phyloP scores from a whole-genome alignment of 64 coral and sea anemone genomes.

The Exaiptasia diaphana region DNA sequence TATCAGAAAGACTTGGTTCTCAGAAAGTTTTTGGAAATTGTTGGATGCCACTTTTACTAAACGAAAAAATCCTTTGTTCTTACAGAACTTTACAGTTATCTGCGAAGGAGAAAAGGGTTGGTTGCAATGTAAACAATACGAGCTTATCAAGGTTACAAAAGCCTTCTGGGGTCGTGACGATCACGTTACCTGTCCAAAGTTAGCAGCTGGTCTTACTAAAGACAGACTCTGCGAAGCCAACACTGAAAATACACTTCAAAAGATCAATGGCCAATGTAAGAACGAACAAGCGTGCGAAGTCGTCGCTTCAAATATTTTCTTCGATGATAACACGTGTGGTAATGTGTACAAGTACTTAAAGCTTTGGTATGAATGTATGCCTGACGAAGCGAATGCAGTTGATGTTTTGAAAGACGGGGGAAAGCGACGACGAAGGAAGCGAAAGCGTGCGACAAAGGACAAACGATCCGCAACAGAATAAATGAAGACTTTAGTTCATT shows the following conservation, averaged over 20 bases:
- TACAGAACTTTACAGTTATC: slow-evolving; percentile 98
- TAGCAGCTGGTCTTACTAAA: slow-evolving; percentile 72
- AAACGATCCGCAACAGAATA: slow-evolving; percentile 71
- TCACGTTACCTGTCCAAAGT: slow-evolving; percentile 97
- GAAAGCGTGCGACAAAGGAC: slow-evolving; percentile 84
- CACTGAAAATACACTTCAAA: slow-evolving; percentile 65
- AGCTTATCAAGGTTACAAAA: slow-evolving; percentile 96
- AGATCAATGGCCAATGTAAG: slow-evolving; percentile 96
- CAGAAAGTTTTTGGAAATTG: too few species aligned
- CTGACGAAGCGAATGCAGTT: slow-evolving; percentile 89
- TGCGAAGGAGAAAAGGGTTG: slow-evolving; percentile 99
- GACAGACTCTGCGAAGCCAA: slow-evolving; percentile 87
- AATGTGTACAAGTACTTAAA: slow-evolving; percentile 99
- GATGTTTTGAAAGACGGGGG: slow-evolving; percentile 95
- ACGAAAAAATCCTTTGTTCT: too few species aligned
- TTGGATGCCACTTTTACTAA: too few species aligned
- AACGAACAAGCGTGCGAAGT: slow-evolving; percentile 99
- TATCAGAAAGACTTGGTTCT: not conserved
- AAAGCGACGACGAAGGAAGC: slow-evolving; percentile 86
- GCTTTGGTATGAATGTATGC: slow-evolving; percentile 97
- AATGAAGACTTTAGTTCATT: slow-evolving; percentile 69
- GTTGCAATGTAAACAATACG: slow-evolving; percentile 99
- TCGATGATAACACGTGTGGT: slow-evolving; percentile 96
- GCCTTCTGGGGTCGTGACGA: slow-evolving; percentile 99
- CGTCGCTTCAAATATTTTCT: slow-evolving; percentile 99